A percentile compares a stretch with the other conserved stretches of the same genome.
Conservation (phyloP, 1,140 invertebrate species). For the Hylaeus volcanicus region DNA sequence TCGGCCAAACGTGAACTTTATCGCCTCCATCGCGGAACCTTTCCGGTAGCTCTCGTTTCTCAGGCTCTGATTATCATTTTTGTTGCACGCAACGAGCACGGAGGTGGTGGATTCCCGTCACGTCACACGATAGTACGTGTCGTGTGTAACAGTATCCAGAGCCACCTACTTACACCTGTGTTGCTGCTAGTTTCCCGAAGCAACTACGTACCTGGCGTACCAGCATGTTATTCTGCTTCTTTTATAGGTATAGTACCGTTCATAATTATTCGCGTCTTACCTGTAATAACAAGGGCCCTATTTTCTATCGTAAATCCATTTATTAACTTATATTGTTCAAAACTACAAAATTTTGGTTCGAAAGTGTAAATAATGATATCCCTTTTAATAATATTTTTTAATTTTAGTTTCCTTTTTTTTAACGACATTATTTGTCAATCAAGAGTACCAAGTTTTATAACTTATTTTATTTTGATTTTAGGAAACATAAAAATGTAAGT, state of each 20-base stretch:
- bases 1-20: conserved; percentile 30
- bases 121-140: background rate
- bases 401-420: too few relatives aligned
- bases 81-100: conserved; percentile 11
- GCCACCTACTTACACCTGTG: conserved; percentile 48
- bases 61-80: conserved; percentile 58
- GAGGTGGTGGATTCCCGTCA: background rate
- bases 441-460: too few relatives aligned
- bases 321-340: too few relatives aligned
- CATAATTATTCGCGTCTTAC: background rate
- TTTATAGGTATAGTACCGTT: conserved; percentile 23
- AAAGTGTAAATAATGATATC: too few relatives aligned
- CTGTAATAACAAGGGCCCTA: too few relatives aligned
- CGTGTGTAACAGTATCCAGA: conserved; percentile 50
- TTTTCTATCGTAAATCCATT: background rate
- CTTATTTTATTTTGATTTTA: too few relatives aligned
- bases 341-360: too few relatives aligned
- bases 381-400: too few relatives aligned
- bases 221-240: conserved; percentile 13
- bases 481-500: too few relatives aligned
- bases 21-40: conserved; percentile 44
- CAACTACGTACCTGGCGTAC: conserved; percentile 23
- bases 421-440: too few relatives aligned
- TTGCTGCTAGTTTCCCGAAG: background rate
- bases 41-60: conserved; percentile 54